Conservation (phyloP, 2,888 invertebrate species). For the Drosophila maculinotata region DNA sequence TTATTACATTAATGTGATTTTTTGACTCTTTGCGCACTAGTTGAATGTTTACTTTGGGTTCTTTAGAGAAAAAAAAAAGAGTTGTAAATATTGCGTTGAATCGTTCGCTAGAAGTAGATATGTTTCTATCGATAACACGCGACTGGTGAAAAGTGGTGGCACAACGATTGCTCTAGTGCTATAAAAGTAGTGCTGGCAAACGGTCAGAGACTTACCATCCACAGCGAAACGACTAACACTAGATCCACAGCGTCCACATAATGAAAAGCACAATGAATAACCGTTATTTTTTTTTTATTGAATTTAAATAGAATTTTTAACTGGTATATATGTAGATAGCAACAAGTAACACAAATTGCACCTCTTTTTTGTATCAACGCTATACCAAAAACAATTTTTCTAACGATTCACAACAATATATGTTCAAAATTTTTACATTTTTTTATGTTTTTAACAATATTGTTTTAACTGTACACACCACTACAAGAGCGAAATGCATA, state of each 20-base stretch:
- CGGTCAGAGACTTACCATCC: not conserved
- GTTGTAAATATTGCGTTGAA: constrained; percentile 51
- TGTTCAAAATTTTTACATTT: constrained; percentile 56
- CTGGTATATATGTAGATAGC: constrained; percentile 76
- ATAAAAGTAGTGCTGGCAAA: constrained; percentile 17
- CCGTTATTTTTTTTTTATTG: constrained; percentile 49
- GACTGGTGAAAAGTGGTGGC: constrained; percentile 18
- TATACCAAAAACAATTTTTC: constrained; percentile 73
- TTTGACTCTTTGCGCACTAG: constrained; percentile 14
- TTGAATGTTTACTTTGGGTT: constrained; percentile 33
- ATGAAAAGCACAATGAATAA: not conserved
- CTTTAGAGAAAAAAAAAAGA: constrained; percentile 20
- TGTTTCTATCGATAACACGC: constrained; percentile 32
- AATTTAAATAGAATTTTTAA: constrained; percentile 75
- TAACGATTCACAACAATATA: constrained; percentile 75
- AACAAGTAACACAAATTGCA: constrained; percentile 74
- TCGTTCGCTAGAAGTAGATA: constrained; percentile 29
- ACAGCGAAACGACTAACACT: not conserved
- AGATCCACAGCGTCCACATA: constrained; percentile 1
- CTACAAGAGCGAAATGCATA: constrained; percentile 43
- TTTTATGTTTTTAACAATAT: constrained; percentile 53
- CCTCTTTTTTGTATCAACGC: constrained; percentile 50
- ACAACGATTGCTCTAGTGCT: constrained; percentile 13
- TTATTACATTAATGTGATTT: not conserved
- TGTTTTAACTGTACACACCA: constrained; percentile 44